phyloP scores from a whole-genome alignment of 2,797 vertebrate genomes.

The Fistularia tabacaria region DNA sequence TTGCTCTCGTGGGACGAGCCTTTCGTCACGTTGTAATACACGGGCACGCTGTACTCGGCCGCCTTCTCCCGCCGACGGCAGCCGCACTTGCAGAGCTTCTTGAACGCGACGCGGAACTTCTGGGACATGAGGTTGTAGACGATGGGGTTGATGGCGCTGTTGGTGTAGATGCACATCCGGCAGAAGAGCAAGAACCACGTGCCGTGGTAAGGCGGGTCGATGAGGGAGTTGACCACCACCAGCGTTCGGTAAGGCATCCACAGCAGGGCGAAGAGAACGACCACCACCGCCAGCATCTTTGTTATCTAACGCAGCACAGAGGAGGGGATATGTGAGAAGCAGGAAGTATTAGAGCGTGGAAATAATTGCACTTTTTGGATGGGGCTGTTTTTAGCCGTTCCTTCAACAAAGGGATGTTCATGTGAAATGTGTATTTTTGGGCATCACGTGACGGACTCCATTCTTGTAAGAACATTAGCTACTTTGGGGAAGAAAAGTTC shows the following conservation, averaged over 20 bases:
- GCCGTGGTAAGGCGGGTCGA: conserved; percentile 82
- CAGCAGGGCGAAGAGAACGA: conserved; percentile 82
- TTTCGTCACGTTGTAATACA: conserved; percentile 79
- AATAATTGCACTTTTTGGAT: background rate
- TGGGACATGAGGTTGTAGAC: conserved; percentile 90
- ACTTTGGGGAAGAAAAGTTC: too few relatives aligned
- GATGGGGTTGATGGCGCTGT: conserved; percentile 88
- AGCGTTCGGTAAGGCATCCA: conserved; percentile 88
- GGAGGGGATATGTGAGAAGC: too few relatives aligned
- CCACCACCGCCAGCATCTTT: conserved; percentile 88
- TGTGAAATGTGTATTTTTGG: too few relatives aligned
- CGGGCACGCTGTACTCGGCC: conserved; percentile 36
- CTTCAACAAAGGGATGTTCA: too few relatives aligned
- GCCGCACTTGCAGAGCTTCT: conserved; percentile 77
- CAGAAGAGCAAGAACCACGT: conserved; percentile 89
- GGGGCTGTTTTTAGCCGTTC: too few relatives aligned
- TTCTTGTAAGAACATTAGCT: too few relatives aligned
- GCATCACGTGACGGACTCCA: too few relatives aligned
- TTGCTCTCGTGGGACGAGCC: conserved; percentile 74
- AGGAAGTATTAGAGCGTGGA: too few relatives aligned
- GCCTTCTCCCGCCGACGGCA: conserved; percentile 42
- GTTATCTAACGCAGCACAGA: conserved; percentile 74
- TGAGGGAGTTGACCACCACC: conserved; percentile 89
- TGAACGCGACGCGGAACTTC: conserved; percentile 84
- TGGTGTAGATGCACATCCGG: conserved; percentile 84